phyloP scores from a whole-genome alignment of 1,140 invertebrate species.

The Micrasema longulum region DNA sequence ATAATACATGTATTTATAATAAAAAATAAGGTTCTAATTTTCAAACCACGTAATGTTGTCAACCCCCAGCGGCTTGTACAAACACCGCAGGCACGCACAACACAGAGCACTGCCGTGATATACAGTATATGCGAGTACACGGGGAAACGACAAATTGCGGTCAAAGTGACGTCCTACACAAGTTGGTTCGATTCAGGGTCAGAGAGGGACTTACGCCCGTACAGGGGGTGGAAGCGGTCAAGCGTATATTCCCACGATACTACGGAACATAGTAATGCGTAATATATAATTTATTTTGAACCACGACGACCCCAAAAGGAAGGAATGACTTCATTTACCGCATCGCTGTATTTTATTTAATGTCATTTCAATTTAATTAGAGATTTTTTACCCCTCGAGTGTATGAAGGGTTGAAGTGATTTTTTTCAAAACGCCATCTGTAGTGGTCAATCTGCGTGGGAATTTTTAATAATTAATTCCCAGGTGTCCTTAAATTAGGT shows the following conservation, averaged over 20 bases:
- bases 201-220: not conserved
- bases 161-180: constrained; percentile 27
- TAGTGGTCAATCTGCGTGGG: not conserved
- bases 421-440: not conserved
- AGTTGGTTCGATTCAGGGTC: not conserved
- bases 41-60: too few relatives aligned
- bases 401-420: too few relatives aligned
- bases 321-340: constrained; percentile 22
- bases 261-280: too few relatives aligned
- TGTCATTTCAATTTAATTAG: constrained; percentile 24
- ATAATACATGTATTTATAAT: too few relatives aligned
- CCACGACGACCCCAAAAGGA: constrained; percentile 5
- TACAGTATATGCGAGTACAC: not conserved
- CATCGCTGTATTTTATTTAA: constrained; percentile 17
- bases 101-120: constrained; percentile 19
- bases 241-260: constrained; percentile 27
- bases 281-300: too few relatives aligned
- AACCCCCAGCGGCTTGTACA: not conserved
- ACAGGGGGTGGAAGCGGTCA: constrained; percentile 12
- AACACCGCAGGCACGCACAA: constrained; percentile 16
- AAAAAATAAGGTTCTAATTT: too few relatives aligned
- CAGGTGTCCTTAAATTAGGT: too few relatives aligned
- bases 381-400: not conserved
- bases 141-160: constrained; percentile 40
- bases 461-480: too few relatives aligned